These are phyloP conservation scores for Falco cherrug DNA, from an alignment of 2,797 vertebrate genomes.

Conservation along the genomic window DNA sequence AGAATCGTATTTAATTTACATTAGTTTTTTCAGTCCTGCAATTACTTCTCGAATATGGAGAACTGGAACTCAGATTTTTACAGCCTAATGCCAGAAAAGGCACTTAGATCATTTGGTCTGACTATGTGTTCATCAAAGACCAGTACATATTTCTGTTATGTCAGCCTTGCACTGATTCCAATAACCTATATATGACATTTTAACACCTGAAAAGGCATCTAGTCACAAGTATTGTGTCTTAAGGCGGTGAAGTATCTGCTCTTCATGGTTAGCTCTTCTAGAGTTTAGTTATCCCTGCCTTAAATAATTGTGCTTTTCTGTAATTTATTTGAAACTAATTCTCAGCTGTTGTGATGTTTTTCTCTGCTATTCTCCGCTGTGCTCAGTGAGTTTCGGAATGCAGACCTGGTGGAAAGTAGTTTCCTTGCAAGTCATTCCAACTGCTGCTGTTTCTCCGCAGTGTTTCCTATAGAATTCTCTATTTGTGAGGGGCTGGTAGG, in stretches of 20 bases:
- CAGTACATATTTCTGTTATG: background rate
- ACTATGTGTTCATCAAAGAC: background rate
- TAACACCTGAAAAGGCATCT: background rate
- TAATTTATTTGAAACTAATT: background rate
- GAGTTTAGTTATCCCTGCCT: background rate
- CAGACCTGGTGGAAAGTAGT: background rate
- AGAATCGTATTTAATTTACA: background rate
- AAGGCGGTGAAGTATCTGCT: background rate
- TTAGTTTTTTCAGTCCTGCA: background rate
- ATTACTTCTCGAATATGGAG: background rate
- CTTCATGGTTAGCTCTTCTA: background rate
- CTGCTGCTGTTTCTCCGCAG: background rate
- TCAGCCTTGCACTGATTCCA: background rate
- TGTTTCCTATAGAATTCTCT: background rate
- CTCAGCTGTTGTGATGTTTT: background rate
- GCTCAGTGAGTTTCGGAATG: background rate
- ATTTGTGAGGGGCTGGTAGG: background rate
- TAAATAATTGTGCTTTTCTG: background rate
- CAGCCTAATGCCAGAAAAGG: background rate
- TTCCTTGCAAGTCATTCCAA: background rate
- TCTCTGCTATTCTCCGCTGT: background rate
- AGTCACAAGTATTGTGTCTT: background rate
- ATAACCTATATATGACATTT: background rate
- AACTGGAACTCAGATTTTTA: background rate
- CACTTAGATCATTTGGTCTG: background rate